Conservation (phyloP, 2,888 invertebrate genomes). For the Drosophila neoperkinsi region DNA sequence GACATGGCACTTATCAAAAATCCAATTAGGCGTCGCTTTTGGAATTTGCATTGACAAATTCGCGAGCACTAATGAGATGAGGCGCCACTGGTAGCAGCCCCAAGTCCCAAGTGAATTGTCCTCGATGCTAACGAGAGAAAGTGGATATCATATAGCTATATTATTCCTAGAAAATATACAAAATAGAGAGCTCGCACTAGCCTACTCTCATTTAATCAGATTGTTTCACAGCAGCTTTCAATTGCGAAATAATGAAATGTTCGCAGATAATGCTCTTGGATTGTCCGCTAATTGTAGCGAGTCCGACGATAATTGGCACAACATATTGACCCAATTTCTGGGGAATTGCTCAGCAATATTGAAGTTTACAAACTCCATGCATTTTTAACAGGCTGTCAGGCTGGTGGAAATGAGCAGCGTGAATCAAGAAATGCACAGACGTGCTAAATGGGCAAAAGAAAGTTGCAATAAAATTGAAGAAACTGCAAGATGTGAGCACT, state of each 20-base stretch:
- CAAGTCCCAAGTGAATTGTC: constrained; percentile 33
- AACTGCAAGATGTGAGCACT: constrained; percentile 61
- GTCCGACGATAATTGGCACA: not conserved
- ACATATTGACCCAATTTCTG: constrained; percentile 37
- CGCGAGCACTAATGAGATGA: constrained; percentile 49
- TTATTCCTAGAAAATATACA: not conserved
- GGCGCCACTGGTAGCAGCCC: not conserved
- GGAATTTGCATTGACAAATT: constrained; percentile 54
- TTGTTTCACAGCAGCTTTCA: constrained; percentile 5
- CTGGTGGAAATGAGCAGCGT: constrained; percentile 18
- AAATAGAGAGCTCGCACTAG: not conserved
- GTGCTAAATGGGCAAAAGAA: constrained; percentile 71
- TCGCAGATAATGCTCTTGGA: not conserved
- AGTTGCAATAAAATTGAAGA: constrained; percentile 70
- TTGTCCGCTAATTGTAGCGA: constrained; percentile 8
- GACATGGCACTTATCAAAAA: constrained; percentile 60
- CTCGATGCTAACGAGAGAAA: constrained; percentile 37
- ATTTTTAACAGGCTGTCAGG: constrained; percentile 47
- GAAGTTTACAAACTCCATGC: constrained; percentile 37
- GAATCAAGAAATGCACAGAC: constrained; percentile 52
- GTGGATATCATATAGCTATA: not conserved
- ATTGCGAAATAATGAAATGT: constrained; percentile 33
- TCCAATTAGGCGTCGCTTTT: constrained; percentile 62
- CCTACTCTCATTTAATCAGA: too few species aligned
- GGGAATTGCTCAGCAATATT: constrained; percentile 3